Evolutionary conservation across 2,888 invertebrate species (phyloP).

Genomic region (Zygogramma bicolorata): DNA sequence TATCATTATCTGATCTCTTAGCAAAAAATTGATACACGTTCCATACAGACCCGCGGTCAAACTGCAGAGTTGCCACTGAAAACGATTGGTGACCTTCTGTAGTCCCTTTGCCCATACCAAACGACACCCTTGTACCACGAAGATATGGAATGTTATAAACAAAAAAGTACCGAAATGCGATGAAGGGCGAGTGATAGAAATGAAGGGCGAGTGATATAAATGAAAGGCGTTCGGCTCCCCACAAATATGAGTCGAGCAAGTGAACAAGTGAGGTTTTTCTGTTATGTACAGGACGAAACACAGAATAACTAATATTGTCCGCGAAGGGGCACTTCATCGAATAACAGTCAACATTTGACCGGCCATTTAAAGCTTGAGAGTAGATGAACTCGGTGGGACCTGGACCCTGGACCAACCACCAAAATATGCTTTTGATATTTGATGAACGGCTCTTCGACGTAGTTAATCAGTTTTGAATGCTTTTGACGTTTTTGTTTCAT

Average conservation of each 20-base stretch:
- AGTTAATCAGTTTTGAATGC: too few relatives aligned
- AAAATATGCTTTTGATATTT: too few relatives aligned
- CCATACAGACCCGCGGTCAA: too few relatives aligned
- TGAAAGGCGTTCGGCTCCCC: constrained; percentile 40
- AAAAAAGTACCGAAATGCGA: constrained; percentile 16
- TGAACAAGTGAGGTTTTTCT: constrained; percentile 45
- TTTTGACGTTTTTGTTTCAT: too few relatives aligned
- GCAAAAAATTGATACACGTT: too few relatives aligned
- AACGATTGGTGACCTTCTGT: not conserved
- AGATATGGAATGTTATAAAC: constrained; percentile 25
- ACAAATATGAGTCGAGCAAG: constrained; percentile 49
- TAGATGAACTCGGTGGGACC: too few relatives aligned
- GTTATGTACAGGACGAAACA: constrained; percentile 46
- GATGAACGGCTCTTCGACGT: too few relatives aligned
- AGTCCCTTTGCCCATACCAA: not conserved
- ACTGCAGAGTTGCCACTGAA: too few relatives aligned
- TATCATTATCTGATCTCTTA: too few relatives aligned
- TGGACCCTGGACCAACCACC: too few relatives aligned
- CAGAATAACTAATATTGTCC: constrained; percentile 58
- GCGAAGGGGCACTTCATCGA: constrained; percentile 60
- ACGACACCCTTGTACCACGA: constrained; percentile 21
- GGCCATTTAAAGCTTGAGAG: not conserved
- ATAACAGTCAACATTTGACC: constrained; percentile 53
- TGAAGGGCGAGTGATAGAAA: constrained; percentile 27
- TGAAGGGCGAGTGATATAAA: constrained; percentile 26